Evolutionary conservation across 2,888 invertebrate genomes (phyloP).

Genomic region (Oxycera nigricornis): DNA sequence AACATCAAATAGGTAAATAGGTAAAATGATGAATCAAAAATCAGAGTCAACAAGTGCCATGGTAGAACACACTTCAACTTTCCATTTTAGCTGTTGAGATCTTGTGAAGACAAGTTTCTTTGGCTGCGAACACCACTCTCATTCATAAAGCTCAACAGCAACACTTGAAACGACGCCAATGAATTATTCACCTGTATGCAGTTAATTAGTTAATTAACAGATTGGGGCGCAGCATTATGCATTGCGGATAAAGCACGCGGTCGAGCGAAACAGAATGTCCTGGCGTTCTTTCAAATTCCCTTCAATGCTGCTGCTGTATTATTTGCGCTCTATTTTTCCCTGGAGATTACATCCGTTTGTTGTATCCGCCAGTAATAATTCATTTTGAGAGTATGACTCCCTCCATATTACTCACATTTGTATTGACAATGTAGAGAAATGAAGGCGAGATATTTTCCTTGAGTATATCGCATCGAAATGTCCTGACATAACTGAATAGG

Average conservation of each 20-base stretch:
- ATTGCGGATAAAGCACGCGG: constrained; percentile 42
- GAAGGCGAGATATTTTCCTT: no score
- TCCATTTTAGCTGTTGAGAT: no score
- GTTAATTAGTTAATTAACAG: constrained; percentile 47
- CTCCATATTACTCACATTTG: no score
- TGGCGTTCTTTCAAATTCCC: not conserved
- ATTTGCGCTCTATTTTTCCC: not conserved
- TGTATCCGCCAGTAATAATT: not conserved
- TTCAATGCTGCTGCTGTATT: not conserved
- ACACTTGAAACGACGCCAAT: constrained; percentile 17
- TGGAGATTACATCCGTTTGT: not conserved
- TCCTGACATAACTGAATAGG: not conserved
- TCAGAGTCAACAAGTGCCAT: no score
- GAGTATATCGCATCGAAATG: not conserved
- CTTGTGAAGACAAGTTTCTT: no score
- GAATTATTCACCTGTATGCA: constrained; percentile 45
- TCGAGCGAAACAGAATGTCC: not conserved
- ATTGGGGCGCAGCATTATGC: constrained; percentile 42
- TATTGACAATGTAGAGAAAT: no score
- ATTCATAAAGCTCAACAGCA: not conserved
- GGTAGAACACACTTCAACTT: no score
- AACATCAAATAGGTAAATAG: no score
- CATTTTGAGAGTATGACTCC: not conserved
- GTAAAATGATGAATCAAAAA: no score
- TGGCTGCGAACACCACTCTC: not conserved